Conservation (phyloP, 2,113 vertebrate genomes). For the Chroicocephalus ridibundus region DNA sequence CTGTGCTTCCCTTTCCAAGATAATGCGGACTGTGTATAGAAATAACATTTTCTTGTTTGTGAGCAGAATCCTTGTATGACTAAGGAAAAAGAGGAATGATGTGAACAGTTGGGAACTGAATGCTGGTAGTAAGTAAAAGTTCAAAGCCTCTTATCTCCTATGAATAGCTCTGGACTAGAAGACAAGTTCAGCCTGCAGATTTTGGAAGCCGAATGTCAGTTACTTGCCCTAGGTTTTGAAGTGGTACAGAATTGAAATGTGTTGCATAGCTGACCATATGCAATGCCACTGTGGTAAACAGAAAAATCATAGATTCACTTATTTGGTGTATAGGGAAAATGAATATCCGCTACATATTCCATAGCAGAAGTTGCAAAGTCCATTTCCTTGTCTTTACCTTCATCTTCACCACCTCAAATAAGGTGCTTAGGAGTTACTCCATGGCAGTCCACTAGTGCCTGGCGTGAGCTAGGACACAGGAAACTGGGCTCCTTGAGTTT, state of each 20-base stretch:
- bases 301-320: background rate
- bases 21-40: accelerated
- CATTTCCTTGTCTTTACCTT: background rate
- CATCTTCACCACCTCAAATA: background rate
- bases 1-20: background rate
- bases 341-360: background rate
- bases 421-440: background rate
- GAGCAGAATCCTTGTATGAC: background rate
- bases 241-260: background rate
- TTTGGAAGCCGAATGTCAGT: background rate
- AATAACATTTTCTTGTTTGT: background rate
- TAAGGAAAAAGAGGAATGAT: background rate
- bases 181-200: background rate
- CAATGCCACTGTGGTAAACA: background rate
- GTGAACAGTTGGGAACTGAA: background rate
- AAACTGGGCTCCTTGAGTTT: background rate
- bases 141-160: background rate
- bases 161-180: background rate
- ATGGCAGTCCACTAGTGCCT: background rate
- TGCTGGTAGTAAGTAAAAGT: background rate
- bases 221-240: background rate
- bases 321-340: background rate
- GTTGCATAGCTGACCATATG: background rate
- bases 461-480: background rate
- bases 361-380: background rate